A percentile compares a stretch with the other conserved stretches of the same genome.
Evolutionary conservation across 2,113 vertebrate species (phyloP).

Genomic region (Axis porcinus): DNA sequence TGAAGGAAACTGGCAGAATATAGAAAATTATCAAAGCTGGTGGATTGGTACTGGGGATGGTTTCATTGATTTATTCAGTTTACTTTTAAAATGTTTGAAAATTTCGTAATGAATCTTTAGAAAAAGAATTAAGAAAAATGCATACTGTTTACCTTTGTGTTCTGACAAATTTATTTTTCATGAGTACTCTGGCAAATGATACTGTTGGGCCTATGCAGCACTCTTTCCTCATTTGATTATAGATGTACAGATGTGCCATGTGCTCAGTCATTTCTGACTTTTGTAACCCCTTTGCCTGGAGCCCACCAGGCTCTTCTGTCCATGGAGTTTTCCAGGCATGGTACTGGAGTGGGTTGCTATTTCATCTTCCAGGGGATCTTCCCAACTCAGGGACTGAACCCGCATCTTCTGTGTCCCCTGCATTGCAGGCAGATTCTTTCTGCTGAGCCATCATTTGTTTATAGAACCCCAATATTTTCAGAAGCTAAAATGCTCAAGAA

Average conservation of each 20-base stretch:
- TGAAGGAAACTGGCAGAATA: not conserved
- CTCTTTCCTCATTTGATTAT: not conserved
- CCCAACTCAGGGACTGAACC: not conserved
- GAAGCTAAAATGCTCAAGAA: not conserved
- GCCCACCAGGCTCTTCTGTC: not conserved
- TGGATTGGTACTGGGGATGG: not conserved
- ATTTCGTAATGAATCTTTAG: not conserved
- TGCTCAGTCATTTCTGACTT: not conserved
- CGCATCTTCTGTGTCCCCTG: not conserved
- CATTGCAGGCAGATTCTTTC: not conserved
- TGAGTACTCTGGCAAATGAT: not conserved
- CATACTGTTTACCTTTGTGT: not conserved
- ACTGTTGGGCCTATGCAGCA: not conserved
- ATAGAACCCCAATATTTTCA: not conserved
- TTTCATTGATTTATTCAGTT: not conserved
- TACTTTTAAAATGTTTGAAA: not conserved
- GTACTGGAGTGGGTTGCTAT: not conserved
- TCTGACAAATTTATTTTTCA: not conserved
- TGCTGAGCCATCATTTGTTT: not conserved
- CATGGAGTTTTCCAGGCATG: not conserved
- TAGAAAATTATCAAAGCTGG: not conserved
- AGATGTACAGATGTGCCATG: not conserved
- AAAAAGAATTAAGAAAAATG: not conserved
- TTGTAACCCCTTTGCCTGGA: not conserved
- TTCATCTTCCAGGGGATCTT: not conserved